phyloP scores from a whole-genome alignment of 2,113 vertebrate genomes.

The Ophiodon elongatus region DNA sequence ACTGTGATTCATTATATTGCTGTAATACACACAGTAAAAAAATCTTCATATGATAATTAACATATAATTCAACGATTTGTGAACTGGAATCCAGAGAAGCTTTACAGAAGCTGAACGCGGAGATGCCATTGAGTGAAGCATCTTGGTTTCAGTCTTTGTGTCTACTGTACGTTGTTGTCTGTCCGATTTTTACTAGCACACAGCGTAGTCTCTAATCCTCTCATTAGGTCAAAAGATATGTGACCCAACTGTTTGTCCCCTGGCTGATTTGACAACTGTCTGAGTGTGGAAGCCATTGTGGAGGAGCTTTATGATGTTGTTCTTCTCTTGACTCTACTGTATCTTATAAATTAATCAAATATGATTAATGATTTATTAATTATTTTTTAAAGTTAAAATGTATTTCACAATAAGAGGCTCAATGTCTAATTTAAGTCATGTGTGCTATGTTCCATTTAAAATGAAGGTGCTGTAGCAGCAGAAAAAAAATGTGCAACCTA shows the following conservation, averaged over 20 bases:
- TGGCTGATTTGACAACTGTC: slow-evolving; percentile 10
- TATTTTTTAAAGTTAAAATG: neutral
- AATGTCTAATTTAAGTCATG: neutral
- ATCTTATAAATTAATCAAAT: neutral
- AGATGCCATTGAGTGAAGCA: neutral
- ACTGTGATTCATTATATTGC: neutral
- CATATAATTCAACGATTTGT: neutral
- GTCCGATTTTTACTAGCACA: neutral
- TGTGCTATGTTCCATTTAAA: neutral
- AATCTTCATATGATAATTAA: neutral
- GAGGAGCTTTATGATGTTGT: neutral
- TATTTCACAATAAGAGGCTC: neutral
- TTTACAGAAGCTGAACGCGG: neutral
- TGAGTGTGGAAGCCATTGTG: neutral
- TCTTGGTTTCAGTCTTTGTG: neutral
- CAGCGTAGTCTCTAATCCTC: slow-evolving; percentile 1
- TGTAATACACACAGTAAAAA: slow-evolving; percentile 1
- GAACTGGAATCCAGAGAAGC: neutral
- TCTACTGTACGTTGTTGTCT: neutral
- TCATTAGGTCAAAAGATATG: slow-evolving; percentile 11
- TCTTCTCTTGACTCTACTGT: neutral
- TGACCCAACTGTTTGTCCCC: neutral
- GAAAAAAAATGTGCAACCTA: neutral
- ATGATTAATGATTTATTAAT: neutral
- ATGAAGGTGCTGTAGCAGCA: neutral